Percentiles rank a stretch among this genome's conserved stretches.
Evolutionary conservation across 2,888 invertebrate genomes (phyloP).

Genomic region (Cephalotes varians): DNA sequence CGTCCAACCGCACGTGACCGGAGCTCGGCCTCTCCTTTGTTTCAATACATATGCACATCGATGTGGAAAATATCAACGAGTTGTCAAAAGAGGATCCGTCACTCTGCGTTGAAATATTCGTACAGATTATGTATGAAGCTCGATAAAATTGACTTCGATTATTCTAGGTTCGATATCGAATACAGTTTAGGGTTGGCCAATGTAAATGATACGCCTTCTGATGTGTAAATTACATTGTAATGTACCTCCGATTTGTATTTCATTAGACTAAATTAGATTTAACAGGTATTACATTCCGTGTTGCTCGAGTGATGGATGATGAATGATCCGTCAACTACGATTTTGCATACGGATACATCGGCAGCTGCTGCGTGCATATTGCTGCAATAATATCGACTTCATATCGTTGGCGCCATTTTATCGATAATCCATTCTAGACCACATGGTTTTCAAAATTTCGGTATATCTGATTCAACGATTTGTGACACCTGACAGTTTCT

Average conservation of each 20-base stretch:
- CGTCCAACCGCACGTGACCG: constrained; percentile 62
- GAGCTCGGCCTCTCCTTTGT: constrained; percentile 29
- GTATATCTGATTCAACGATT: neutral
- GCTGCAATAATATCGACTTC: constrained; percentile 26
- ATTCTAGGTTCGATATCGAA: neutral
- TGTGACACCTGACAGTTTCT: neutral
- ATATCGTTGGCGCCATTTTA: neutral
- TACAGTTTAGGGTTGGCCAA: neutral
- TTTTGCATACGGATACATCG: constrained; percentile 47
- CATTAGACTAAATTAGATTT: constrained; percentile 36
- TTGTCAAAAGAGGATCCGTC: neutral
- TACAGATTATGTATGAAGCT: neutral
- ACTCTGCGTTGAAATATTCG: neutral
- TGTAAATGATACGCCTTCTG: constrained; percentile 40
- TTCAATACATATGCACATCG: neutral
- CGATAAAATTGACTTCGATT: neutral
- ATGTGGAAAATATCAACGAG: constrained; percentile 1
- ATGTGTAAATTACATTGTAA: constrained; percentile 22
- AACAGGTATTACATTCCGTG: constrained; percentile 43
- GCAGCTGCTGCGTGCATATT: constrained; percentile 18
- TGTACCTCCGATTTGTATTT: constrained; percentile 33
- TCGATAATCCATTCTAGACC: neutral
- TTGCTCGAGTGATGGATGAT: constrained; percentile 41
- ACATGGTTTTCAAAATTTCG: neutral
- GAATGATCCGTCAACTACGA: constrained; percentile 44